These are phyloP conservation scores for Styela clava DNA, from an alignment of 23 tunicate species.

Conservation along the genomic window DNA sequence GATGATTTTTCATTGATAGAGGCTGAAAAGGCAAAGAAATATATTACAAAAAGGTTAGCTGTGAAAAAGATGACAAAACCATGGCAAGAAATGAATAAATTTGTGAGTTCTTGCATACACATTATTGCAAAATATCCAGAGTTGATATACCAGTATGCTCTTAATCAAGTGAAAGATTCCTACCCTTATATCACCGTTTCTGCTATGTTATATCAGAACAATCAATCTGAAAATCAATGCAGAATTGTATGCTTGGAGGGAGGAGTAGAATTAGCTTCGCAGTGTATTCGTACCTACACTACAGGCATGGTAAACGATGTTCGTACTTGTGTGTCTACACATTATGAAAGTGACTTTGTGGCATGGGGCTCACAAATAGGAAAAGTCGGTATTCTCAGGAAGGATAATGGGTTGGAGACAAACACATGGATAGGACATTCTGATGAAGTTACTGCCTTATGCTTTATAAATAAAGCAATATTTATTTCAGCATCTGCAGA, in stretches of 20 bases:
- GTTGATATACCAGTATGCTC: conserved; percentile 17
- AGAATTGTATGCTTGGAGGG: conserved; percentile 5
- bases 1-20: conserved; percentile 12
- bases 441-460: conserved; percentile 18
- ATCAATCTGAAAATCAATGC: not conserved
- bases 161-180: conserved; percentile 1
- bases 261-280: not conserved
- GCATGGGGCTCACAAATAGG: conserved; percentile 15
- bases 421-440: conserved; percentile 13
- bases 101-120: conserved; percentile 1
- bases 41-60: not conserved
- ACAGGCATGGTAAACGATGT: not conserved
- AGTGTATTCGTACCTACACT: not conserved
- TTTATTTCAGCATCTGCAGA: conserved; percentile 8
- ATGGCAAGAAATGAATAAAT: conserved; percentile 21
- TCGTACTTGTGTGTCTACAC: not conserved
- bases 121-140: conserved; percentile 13
- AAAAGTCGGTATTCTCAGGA: not conserved
- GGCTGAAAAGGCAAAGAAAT: not conserved
- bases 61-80: not conserved
- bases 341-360: not conserved
- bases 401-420: not conserved
- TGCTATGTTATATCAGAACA: not conserved
- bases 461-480: conserved; percentile 16
- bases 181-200: not conserved